phyloP scores from a whole-genome alignment of 1,140 invertebrate species.

The Saxidomus purpurata region DNA sequence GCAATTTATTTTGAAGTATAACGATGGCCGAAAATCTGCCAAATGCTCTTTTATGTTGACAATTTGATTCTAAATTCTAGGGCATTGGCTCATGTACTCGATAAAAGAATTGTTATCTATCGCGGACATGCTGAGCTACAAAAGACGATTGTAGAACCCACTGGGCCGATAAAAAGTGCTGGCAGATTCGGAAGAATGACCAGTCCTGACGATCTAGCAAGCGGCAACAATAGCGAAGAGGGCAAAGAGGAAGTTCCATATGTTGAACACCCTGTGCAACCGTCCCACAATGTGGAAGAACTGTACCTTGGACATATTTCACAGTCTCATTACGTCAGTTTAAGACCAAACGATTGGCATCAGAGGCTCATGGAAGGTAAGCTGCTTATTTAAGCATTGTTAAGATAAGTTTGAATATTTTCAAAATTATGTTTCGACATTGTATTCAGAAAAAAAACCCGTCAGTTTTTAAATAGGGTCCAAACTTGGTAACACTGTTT shows the following conservation, averaged over 20 bases:
- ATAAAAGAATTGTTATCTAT: conserved; percentile 4
- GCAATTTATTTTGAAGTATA: no score
- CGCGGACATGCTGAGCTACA: background rate
- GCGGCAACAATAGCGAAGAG: background rate
- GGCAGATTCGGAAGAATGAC: no score
- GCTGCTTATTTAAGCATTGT: background rate
- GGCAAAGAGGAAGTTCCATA: background rate
- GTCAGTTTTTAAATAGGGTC: no score
- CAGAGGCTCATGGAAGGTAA: background rate
- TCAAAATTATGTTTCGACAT: no score
- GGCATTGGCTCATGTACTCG: background rate
- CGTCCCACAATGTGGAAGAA: background rate
- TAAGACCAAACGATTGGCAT: background rate
- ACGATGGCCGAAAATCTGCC: no score
- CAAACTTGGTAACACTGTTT: no score
- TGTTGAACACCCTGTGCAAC: no score
- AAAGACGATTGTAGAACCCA: background rate
- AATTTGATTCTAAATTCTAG: conserved; percentile 5
- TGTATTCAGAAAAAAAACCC: no score
- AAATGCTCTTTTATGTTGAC: no score
- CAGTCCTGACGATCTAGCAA: no score
- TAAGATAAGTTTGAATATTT: background rate
- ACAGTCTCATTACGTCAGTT: conserved; percentile 34
- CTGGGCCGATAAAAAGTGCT: background rate
- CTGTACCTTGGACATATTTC: conserved; percentile 23